A percentile compares a stretch with the other conserved stretches of the same genome.
These are phyloP conservation scores for Melitaea cinxia DNA, from an alignment of 1,140 invertebrate species.

Conservation along the genomic window DNA sequence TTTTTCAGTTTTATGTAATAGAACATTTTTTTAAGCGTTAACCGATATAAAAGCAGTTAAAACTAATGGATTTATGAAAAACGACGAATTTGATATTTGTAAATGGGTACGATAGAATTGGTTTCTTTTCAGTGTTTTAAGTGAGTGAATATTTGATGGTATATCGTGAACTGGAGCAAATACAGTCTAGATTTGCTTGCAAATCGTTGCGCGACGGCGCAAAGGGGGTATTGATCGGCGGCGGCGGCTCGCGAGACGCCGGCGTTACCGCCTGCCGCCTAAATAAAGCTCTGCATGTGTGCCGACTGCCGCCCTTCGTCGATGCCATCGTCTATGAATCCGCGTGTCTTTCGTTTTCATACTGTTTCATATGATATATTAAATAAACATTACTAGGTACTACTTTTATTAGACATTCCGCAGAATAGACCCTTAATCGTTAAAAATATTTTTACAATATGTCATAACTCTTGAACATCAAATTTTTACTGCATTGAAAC, in stretches of 20 bases:
- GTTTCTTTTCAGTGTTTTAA: conserved; percentile 70
- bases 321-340: conserved; percentile 49
- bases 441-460: neutral
- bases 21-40: neutral
- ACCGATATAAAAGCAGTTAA: neutral
- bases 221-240: conserved; percentile 78
- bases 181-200: conserved; percentile 72
- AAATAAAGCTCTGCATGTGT: conserved; percentile 80
- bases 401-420: neutral
- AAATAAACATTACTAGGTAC: conserved; percentile 13
- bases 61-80: neutral
- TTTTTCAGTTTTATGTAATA: conserved; percentile 5
- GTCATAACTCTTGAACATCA: neutral
- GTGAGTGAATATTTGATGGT: conserved; percentile 79
- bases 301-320: conserved; percentile 69
- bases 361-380: conserved; percentile 14
- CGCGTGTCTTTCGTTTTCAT: conserved; percentile 47
- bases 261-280: conserved; percentile 73
- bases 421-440: neutral
- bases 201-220: conserved; percentile 73
- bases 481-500: neutral
- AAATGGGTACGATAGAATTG: conserved; percentile 38
- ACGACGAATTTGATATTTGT: conserved; percentile 25
- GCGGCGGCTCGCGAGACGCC: conserved; percentile 72
- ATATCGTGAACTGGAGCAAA: conserved; percentile 68